Conservation (phyloP, 2,113 vertebrate genomes). For the Corythornis madagascariensis region DNA sequence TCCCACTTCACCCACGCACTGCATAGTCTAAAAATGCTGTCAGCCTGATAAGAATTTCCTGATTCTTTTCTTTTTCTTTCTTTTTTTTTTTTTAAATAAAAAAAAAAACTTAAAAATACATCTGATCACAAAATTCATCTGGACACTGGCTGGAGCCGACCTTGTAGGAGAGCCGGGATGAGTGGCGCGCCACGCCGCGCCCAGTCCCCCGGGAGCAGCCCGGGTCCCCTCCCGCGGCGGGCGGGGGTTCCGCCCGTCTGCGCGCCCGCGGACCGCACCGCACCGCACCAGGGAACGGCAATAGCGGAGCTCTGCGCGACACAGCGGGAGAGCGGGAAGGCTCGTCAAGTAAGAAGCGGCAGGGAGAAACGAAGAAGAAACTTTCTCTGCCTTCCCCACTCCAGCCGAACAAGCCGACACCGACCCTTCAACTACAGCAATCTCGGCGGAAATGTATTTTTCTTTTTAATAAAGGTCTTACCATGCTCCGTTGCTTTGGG, state of each 20-base stretch:
- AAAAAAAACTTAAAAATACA: neutral
- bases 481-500: neutral
- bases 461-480: neutral
- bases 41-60: constrained; percentile 82
- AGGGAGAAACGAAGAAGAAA: neutral
- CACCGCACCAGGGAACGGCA: neutral
- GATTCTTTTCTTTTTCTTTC: constrained; percentile 52
- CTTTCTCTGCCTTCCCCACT: neutral
- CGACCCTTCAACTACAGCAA: neutral
- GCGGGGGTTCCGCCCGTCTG: constrained; percentile 36
- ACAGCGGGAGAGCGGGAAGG: neutral
- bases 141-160: neutral
- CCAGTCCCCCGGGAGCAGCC: neutral
- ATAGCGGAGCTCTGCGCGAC: neutral
- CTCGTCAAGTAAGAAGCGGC: neutral
- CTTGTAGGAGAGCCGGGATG: neutral
- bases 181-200: neutral
- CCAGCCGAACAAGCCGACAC: neutral
- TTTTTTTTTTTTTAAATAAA: neutral
- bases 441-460: rapidly evolving
- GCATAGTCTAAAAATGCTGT: constrained; percentile 83
- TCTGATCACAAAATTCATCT: constrained; percentile 69
- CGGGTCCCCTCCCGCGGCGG: neutral
- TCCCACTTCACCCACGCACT: constrained; percentile 83
- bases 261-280: neutral